Conservation (phyloP, 2,888 invertebrate species). For the Syrphus vitripennis region DNA sequence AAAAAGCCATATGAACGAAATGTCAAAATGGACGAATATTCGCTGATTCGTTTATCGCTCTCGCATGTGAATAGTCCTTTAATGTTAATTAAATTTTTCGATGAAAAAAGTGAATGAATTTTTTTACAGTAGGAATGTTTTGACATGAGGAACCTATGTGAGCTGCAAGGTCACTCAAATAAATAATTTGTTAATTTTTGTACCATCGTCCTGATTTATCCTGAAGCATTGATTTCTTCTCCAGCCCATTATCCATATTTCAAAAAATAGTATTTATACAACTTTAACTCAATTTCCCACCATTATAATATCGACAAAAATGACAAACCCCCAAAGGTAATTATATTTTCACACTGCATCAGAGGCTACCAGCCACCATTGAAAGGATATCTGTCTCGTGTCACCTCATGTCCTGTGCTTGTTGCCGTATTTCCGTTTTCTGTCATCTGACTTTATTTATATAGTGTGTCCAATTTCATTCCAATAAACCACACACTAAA, state of each 20-base stretch:
- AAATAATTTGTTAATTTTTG: neutral
- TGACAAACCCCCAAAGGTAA: slow-evolving; percentile 4
- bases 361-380: neutral
- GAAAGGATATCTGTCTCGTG: slow-evolving; percentile 34
- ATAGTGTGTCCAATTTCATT: slow-evolving; percentile 1
- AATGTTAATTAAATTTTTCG: too few relatives aligned
- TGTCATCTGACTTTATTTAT: slow-evolving; percentile 31
- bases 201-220: neutral
- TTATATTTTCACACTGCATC: slow-evolving; percentile 40
- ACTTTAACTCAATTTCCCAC: slow-evolving; percentile 45
- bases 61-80: too few relatives aligned
- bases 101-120: neutral
- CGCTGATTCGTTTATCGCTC: too few relatives aligned
- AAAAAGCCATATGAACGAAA: too few relatives aligned
- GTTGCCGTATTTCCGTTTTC: slow-evolving; percentile 31
- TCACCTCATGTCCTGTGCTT: slow-evolving; percentile 17
- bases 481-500: neutral
- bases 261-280: neutral
- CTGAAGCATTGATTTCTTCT: neutral
- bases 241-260: neutral
- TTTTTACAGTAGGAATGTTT: too few relatives aligned
- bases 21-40: too few relatives aligned
- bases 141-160: neutral
- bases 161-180: neutral
- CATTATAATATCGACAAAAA: slow-evolving; percentile 23